Conservation (phyloP, 2,113 vertebrate genomes). For the Pterophyllum scalare region DNA sequence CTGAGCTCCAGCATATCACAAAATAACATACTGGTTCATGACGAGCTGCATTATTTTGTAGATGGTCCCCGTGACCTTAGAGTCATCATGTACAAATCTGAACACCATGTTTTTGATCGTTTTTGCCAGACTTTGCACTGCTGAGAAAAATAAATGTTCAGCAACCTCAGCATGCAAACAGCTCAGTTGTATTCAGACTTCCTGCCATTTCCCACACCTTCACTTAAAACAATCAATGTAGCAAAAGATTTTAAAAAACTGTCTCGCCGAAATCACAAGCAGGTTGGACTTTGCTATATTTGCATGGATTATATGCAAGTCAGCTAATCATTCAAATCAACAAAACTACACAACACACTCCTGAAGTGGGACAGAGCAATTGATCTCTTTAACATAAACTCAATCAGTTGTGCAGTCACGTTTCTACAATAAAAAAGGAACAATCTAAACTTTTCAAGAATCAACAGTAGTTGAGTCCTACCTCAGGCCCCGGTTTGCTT, state of each 20-base stretch:
- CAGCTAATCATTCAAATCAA: background rate
- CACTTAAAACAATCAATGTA: background rate
- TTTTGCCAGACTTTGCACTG: constrained; percentile 9
- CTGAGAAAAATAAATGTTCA: constrained; percentile 49
- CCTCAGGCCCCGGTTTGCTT: constrained; percentile 64
- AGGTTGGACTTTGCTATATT: background rate
- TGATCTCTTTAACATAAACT: background rate
- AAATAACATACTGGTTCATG: background rate
- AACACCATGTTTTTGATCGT: background rate
- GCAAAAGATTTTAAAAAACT: rapidly evolving
- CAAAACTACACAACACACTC: background rate
- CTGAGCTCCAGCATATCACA: background rate
- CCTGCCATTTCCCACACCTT: constrained; percentile 50
- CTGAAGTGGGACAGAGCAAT: background rate
- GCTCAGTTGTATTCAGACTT: constrained; percentile 53
- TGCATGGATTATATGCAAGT: background rate
- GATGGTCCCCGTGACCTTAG: background rate
- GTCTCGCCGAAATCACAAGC: constrained; percentile 5
- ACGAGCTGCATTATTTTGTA: background rate
- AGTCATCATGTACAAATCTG: background rate
- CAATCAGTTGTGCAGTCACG: background rate
- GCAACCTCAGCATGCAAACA: constrained; percentile 35
- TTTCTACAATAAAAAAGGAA: background rate
- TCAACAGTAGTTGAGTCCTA: constrained; percentile 43
- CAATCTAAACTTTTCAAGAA: constrained; percentile 1